Conservation (phyloP, 2,113 vertebrate genomes). For the Chaetura pelagica region DNA sequence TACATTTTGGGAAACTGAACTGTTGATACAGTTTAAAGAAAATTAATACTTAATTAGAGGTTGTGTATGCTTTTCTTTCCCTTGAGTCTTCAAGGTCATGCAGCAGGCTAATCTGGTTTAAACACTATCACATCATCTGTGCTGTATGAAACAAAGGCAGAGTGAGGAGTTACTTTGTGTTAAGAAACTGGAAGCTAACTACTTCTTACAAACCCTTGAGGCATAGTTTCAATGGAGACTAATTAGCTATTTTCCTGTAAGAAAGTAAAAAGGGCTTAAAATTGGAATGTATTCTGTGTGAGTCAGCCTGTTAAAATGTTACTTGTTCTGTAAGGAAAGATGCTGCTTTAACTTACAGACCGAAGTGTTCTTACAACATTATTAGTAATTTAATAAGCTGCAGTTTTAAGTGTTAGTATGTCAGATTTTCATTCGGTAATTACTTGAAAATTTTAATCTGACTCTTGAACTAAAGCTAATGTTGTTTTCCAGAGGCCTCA, state of each 20-base stretch:
- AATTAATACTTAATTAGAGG: not conserved
- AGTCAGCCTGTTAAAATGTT: not conserved
- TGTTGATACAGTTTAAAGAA: not conserved
- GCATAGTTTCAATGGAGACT: not conserved
- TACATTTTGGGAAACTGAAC: not conserved
- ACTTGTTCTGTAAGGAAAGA: not conserved
- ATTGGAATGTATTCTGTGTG: not conserved
- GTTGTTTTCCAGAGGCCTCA: slow-evolving; percentile 86
- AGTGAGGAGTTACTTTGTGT: not conserved
- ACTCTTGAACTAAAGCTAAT: not conserved
- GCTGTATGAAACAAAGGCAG: not conserved
- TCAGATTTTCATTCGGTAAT: not conserved
- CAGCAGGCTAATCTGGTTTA: not conserved
- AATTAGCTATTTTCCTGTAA: slow-evolving; percentile 5
- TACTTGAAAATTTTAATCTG: not conserved
- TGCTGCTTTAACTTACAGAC: not conserved
- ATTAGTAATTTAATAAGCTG: not conserved
- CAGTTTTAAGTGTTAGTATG: not conserved
- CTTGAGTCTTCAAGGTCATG: slow-evolving; percentile 22
- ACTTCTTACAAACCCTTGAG: not conserved
- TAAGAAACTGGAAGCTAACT: slow-evolving; percentile 10
- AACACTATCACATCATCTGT: not conserved
- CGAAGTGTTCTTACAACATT: not conserved
- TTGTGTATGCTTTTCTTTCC: not conserved
- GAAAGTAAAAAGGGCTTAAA: slow-evolving; percentile 5